These are phyloP conservation scores for Ondatra zibethicus DNA, from an alignment of 2,113 vertebrate species.

Conservation along the genomic window DNA sequence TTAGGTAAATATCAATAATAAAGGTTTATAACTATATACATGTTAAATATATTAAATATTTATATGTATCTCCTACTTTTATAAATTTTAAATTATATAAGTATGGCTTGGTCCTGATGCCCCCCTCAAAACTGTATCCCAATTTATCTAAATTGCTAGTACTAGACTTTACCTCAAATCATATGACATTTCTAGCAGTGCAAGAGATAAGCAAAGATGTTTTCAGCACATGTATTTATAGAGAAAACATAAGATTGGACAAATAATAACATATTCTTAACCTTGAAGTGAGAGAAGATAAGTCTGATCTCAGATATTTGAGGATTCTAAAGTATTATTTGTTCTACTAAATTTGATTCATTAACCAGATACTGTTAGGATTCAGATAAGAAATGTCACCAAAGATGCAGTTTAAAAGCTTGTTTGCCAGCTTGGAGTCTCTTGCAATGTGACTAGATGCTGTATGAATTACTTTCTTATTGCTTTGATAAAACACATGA, in stretches of 20 bases:
- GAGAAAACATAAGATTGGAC: not conserved
- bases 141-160: not conserved
- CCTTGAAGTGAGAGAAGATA: not conserved
- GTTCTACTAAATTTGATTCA: not conserved
- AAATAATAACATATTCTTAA: not conserved
- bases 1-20: not conserved
- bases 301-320: not conserved
- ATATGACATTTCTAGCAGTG: not conserved
- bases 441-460: not conserved
- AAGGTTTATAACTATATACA: not conserved
- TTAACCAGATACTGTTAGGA: too few species aligned
- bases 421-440: not conserved
- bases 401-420: not conserved
- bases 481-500: not conserved
- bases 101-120: not conserved
- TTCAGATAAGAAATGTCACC: not conserved
- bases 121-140: not conserved
- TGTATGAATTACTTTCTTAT: not conserved
- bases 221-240: not conserved
- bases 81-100: not conserved
- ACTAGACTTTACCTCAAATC: not conserved
- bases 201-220: not conserved
- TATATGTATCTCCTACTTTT: not conserved
- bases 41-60: not conserved
- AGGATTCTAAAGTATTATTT: not conserved